Conservation (phyloP, 2,113 vertebrate species). For the Arvicanthis niloticus region DNA sequence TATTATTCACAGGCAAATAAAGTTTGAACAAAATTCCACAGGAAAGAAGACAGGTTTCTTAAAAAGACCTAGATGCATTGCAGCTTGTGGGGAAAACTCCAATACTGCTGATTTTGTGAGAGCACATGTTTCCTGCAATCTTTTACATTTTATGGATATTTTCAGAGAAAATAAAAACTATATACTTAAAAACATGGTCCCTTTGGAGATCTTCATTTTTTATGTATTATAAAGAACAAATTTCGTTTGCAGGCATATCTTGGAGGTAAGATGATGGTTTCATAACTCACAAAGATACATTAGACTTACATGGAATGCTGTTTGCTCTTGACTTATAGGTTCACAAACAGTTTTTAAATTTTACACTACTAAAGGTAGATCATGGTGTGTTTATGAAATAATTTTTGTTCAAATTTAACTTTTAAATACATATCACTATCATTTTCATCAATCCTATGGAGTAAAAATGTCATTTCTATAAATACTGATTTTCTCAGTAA, state of each 20-base stretch:
- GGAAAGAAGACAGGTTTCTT: conserved; percentile 27
- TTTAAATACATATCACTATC: neutral
- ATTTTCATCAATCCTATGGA: neutral
- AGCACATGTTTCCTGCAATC: conserved; percentile 20
- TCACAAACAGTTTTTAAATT: neutral
- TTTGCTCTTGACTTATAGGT: neutral
- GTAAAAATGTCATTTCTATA: conserved; percentile 6
- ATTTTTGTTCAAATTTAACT: neutral
- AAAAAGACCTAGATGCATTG: conserved; percentile 20
- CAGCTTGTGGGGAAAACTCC: conserved; percentile 12
- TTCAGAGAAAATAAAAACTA: conserved; percentile 30
- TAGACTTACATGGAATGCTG: neutral
- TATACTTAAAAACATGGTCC: neutral
- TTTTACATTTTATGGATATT: conserved; percentile 39
- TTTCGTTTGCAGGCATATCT: neutral
- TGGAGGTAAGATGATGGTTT: neutral
- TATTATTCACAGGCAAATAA: neutral
- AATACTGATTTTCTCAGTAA: neutral
- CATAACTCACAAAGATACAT: conserved; percentile 4
- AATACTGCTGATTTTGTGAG: conserved; percentile 28
- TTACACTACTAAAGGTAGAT: conserved; percentile 14
- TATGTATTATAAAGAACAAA: neutral
- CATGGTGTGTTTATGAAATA: neutral
- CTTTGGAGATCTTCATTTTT: neutral
- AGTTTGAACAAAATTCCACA: conserved; percentile 48